Percentiles rank a stretch among this genome's conserved stretches.
phyloP scores from a whole-genome alignment of 2,113 vertebrate genomes.

The Silurus glanis region DNA sequence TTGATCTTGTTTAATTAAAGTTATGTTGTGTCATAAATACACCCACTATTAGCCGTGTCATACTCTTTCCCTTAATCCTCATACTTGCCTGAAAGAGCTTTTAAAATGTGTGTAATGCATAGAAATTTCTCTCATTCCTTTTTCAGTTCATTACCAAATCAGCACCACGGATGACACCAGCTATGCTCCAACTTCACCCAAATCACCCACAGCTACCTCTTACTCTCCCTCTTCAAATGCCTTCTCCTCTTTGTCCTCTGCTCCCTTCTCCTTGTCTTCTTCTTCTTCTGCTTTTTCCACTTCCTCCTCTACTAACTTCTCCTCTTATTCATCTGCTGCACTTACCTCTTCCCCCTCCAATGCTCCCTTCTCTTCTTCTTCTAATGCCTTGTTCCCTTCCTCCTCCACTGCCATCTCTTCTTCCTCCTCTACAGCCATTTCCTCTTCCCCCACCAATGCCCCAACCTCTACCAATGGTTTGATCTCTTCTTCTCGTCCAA shows the following conservation, averaged over 20 bases:
- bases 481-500: too few relatives aligned
- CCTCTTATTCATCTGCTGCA: too few relatives aligned
- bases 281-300: neutral
- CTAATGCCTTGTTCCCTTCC: neutral
- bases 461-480: neutral
- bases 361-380: neutral
- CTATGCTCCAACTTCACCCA: neutral
- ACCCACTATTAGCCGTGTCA: neutral
- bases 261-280: neutral
- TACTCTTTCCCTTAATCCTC: neutral
- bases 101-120: neutral
- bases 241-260: neutral
- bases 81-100: neutral
- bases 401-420: neutral
- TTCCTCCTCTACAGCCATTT: neutral
- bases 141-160: conserved; percentile 64
- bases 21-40: neutral
- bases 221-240: neutral
- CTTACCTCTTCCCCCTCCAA: neutral
- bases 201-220: neutral
- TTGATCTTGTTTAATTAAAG: neutral
- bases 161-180: conserved; percentile 8
- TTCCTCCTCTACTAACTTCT: neutral
- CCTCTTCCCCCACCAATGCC: neutral
- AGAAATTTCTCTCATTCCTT: conserved; percentile 4